phyloP scores from a whole-genome alignment of 1,140 invertebrate species.

The Nixonia krombeini region DNA sequence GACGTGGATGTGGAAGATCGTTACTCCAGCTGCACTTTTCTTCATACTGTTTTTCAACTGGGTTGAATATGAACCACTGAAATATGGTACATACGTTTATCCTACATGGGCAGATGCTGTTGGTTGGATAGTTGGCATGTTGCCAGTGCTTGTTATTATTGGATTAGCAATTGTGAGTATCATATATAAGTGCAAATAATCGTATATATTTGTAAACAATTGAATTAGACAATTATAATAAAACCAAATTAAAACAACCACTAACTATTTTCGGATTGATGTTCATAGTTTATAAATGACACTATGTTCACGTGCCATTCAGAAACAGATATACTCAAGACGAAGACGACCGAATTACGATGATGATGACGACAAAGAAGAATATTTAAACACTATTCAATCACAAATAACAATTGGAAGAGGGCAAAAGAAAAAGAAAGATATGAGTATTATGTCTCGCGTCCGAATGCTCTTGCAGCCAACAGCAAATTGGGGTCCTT shows the following conservation, averaged over 20 bases:
- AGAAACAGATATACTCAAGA: constrained; percentile 56
- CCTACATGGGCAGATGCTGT: constrained; percentile 83
- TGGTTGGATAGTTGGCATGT: constrained; percentile 83
- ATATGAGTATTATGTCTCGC: constrained; percentile 51
- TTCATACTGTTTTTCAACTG: constrained; percentile 87
- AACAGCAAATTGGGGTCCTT: constrained; percentile 78
- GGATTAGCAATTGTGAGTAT: constrained; percentile 77
- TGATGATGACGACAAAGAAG: constrained; percentile 55
- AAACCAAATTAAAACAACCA: constrained; percentile 63
- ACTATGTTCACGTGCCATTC: neutral
- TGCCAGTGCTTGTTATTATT: constrained; percentile 81
- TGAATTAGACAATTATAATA: constrained; percentile 56
- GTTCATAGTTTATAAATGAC: neutral
- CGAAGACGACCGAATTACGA: constrained; percentile 50
- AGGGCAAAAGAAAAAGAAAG: constrained; percentile 41
- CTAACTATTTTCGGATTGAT: neutral
- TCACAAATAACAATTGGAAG: constrained; percentile 35
- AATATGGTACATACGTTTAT: constrained; percentile 81
- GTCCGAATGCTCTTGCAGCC: constrained; percentile 75
- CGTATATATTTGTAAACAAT: neutral
- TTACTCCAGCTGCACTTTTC: constrained; percentile 83
- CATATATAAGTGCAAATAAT: neutral
- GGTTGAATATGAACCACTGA: constrained; percentile 84
- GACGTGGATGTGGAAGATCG: constrained; percentile 84
- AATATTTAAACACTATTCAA: constrained; percentile 51